Evolutionary conservation across 2,113 vertebrate species (phyloP), one percentile per base, ranked within the genome.

Genomic region (Alligator sinensis): DNA sequence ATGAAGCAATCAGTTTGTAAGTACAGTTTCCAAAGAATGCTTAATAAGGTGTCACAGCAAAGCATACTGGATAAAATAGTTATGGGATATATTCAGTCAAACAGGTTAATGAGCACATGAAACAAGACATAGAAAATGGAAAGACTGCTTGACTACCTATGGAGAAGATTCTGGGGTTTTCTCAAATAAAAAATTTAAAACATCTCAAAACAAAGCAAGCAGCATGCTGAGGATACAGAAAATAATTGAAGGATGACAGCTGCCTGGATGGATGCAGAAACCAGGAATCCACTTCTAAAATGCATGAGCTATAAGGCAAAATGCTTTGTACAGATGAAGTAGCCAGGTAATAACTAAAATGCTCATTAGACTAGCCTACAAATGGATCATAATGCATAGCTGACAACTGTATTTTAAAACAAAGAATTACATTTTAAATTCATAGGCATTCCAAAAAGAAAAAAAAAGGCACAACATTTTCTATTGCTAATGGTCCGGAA

Each of bases 401-500:
- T 74, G 82, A 64, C 82, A 89, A 85, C 0, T 22, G 18, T 70
- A 19, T 21, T 72, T 72, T 72, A 72, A 72, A 72, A 38, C 30
- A 70, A 16, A 5, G 19, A 70, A 34, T 38, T 72, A n/a, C 68
- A 38, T 38, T 38, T 38, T 19, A 38, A 38, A 47, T 34, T 16
- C 30, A 21, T 38, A 34, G 11, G 30, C 68, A 38, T 12, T 94
- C 92, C 96, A 96, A 93, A 88, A 96, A 94, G 96, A 93, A 87
- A 79, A 92, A 93, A 95, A 97, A 87, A 94, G 78, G 34, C 47
- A 47, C 47, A 47, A 47, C 9, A 47, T 9, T 47, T 83, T 94
- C 93, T 89, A 66, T 12, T 88, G 92, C 95, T 96, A 94, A 96
- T 95, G 95, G 94, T 80, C 94, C 92, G 77, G 68, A 66, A 55